These are phyloP conservation scores for Drosophila nannoptera DNA, from an alignment of 1,140 invertebrate genomes.

Conservation along the genomic window DNA sequence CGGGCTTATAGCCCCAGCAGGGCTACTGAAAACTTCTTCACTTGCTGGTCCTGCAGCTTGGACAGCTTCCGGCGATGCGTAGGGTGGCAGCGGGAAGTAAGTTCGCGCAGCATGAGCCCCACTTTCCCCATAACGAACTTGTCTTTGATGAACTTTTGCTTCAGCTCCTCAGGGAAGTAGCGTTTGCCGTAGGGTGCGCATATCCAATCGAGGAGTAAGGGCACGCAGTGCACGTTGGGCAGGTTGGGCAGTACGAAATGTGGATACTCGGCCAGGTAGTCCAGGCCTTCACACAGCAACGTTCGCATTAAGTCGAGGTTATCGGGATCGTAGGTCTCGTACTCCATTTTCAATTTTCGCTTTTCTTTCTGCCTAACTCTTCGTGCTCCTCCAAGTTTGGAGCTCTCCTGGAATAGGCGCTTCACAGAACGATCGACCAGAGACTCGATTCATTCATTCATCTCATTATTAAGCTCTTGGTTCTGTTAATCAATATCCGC, in stretches of 20 bases:
- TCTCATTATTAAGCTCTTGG: conserved; percentile 8
- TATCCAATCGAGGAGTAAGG: conserved; percentile 63
- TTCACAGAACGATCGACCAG: conserved; percentile 38
- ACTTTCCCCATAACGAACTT: conserved; percentile 19
- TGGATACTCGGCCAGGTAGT: conserved; percentile 39
- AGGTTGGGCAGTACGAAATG: conserved; percentile 57
- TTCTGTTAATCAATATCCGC: conserved; percentile 45
- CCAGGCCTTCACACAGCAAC: conserved; percentile 44
- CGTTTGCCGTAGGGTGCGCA: conserved; percentile 52
- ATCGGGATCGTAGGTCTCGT: conserved; percentile 38
- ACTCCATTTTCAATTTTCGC: conserved; percentile 27
- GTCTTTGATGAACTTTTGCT: neutral
- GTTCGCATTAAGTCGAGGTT: conserved; percentile 45
- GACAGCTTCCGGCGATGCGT: too few relatives aligned
- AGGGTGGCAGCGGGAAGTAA: too few relatives aligned
- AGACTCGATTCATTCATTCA: conserved; percentile 1
- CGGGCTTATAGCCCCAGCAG: conserved; percentile 57
- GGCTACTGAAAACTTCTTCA: conserved; percentile 27
- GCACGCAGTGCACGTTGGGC: conserved; percentile 53
- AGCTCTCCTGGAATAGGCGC: conserved; percentile 19
- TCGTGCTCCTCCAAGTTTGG: conserved; percentile 9
- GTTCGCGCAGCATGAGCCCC: neutral
- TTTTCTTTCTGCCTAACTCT: neutral
- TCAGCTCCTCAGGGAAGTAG: conserved; percentile 34
- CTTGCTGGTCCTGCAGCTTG: neutral